These are phyloP conservation scores for Agonopterix arenella DNA, from an alignment of 2,888 invertebrate genomes.

Conservation along the genomic window DNA sequence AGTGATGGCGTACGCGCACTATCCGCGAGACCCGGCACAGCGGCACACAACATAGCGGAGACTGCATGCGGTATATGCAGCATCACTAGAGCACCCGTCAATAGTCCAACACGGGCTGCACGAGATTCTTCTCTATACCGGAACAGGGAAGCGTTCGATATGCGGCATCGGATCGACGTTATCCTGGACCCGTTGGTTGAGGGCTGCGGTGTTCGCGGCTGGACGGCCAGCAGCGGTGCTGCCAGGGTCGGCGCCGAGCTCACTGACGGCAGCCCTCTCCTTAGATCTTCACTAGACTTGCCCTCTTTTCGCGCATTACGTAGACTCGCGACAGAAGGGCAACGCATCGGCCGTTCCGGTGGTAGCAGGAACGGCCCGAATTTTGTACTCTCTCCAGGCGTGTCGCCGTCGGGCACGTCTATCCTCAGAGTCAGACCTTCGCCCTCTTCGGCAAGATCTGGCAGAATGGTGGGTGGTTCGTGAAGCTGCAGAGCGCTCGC, in stretches of 20 bases:
- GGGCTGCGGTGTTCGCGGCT: constrained; percentile 62
- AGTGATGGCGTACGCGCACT: constrained; percentile 67
- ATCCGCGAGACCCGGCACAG: constrained; percentile 69
- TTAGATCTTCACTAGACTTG: constrained; percentile 56
- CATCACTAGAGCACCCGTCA: constrained; percentile 84
- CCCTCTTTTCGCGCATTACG: constrained; percentile 58
- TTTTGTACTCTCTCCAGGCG: constrained; percentile 38
- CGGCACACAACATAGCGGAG: constrained; percentile 46
- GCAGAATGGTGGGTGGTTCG: constrained; percentile 56
- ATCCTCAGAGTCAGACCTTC: constrained; percentile 65
- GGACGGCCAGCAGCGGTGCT: constrained; percentile 48
- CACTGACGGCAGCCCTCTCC: constrained; percentile 61
- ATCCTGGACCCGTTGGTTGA: constrained; percentile 77
- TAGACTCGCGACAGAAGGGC: constrained; percentile 65
- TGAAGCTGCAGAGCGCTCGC: constrained; percentile 72
- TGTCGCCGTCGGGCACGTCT: constrained; percentile 45
- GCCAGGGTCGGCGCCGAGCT: constrained; percentile 72
- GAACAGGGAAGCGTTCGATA: constrained; percentile 90
- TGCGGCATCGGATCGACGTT: constrained; percentile 84
- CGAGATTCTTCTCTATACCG: constrained; percentile 92
- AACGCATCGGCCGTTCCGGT: constrained; percentile 58
- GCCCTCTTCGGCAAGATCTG: constrained; percentile 59
- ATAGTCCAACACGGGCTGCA: constrained; percentile 85
- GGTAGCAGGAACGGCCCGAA: constrained; percentile 66
- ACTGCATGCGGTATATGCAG: constrained; percentile 82